Evolutionary conservation across 2,888 invertebrate genomes (phyloP), one percentile per base, ranked within the genome.

Genomic region (Acronicta aceris): DNA sequence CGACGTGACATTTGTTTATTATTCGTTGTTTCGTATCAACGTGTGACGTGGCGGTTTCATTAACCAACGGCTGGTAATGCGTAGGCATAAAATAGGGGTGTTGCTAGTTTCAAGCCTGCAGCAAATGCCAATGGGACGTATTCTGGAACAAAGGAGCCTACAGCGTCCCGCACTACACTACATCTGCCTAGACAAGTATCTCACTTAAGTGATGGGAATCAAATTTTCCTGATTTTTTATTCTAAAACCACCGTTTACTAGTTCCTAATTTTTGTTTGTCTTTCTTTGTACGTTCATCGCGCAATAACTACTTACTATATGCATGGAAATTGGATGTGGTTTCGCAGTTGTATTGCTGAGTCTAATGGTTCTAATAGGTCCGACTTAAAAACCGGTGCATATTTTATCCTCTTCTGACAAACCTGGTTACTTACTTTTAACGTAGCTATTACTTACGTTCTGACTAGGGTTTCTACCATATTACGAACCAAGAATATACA

Each of bases 81-180:
- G 43, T 53, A 59, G 57, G 51, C 40, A 71, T 47, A 57, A 63
- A 52, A 60, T 45, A 68, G 46, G 53, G 15, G 59, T 64, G 65
- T 58, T 76, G 78, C 48, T 67, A 60, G 65, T 48, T 78, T 63
- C 48, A 59, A 78, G 75, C 55, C 66, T 58, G 49, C 64, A 56
- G 40, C 48, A 49, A 67, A 67, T 51, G 51, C 47, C 51, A 64
- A 71, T 64, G 65, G 55, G 50, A 46, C 48, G 27, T 64, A 48
- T 59, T 69, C 51, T 62, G 59, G 60, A 59, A 75, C 70, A 72
- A 72, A 67, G 40, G 30, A 41, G 57, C 62, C 30, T 57, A 62
- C 42, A 50, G 38, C 47, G 53, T 13, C 17, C 12, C 15, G 38
- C 50, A 45, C 58, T 43, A 51, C 49, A 40, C 64, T 41, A 69